Conservation (phyloP, 1,140 invertebrate species). For the Diorhabda carinulata region DNA sequence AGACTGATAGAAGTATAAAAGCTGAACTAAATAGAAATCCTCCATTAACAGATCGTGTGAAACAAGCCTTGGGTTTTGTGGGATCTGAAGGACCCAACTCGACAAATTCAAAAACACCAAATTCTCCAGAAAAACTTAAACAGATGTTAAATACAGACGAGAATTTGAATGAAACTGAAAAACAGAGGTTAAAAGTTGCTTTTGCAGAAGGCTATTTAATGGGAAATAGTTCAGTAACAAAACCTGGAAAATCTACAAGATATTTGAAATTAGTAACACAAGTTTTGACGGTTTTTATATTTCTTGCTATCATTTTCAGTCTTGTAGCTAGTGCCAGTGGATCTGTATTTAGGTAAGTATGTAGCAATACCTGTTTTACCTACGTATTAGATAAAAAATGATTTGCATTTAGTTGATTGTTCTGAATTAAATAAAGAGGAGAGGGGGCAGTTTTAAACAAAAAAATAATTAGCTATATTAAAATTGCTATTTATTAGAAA, state of each 20-base stretch:
- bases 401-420: too few species aligned
- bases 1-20: conserved; percentile 67
- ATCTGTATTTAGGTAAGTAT: conserved; percentile 59
- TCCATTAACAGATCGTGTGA: conserved; percentile 56
- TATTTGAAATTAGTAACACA: conserved; percentile 70
- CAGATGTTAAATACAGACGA: conserved; percentile 41
- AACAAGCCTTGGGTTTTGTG: conserved; percentile 50
- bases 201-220: conserved; percentile 88
- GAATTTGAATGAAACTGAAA: conserved; percentile 52
- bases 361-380: not conserved
- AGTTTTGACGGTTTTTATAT: conserved; percentile 68
- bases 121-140: conserved; percentile 41
- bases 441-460: too few species aligned
- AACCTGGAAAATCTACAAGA: conserved; percentile 61
- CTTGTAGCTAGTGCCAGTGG: conserved; percentile 68
- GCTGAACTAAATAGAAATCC: conserved; percentile 68
- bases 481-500: too few species aligned
- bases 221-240: conserved; percentile 54
- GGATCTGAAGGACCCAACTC: conserved; percentile 24
- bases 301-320: conserved; percentile 71
- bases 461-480: too few species aligned
- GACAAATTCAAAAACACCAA: conserved; percentile 18
- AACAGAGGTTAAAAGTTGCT: conserved; percentile 75
- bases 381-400: too few species aligned
- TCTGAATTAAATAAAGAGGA: too few species aligned